A percentile compares a stretch with the other conserved stretches of the same genome.
phyloP scores from a whole-genome alignment of 2,888 invertebrate genomes.

The Tinea trinotella region DNA sequence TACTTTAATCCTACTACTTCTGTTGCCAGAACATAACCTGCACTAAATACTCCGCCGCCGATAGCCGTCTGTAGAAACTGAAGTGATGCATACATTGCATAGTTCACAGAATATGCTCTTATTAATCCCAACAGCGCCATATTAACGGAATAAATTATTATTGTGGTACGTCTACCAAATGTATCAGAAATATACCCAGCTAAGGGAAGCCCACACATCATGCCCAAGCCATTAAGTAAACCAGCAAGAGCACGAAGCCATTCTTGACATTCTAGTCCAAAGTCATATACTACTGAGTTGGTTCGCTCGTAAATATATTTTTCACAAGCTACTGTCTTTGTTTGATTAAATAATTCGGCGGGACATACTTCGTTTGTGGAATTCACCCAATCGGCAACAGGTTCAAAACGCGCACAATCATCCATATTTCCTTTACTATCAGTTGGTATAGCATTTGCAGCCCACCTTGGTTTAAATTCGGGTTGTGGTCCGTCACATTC shows the following conservation, averaged over 20 bases:
- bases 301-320: conserved; percentile 46
- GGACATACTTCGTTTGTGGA: conserved; percentile 33
- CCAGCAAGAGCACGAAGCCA: conserved; percentile 83
- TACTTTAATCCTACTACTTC: conserved; percentile 83
- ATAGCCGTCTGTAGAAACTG: conserved; percentile 57
- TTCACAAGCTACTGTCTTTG: conserved; percentile 41
- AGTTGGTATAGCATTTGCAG: conserved; percentile 44
- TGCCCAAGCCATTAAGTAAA: conserved; percentile 81
- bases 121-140: conserved; percentile 47
- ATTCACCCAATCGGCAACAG: conserved; percentile 24
- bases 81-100: conserved; percentile 50
- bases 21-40: conserved; percentile 73
- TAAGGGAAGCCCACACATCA: conserved; percentile 76
- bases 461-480: conserved; percentile 46
- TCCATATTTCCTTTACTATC: conserved; percentile 40
- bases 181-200: conserved; percentile 81
- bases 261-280: conserved; percentile 62
- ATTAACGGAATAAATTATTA: conserved; percentile 55
- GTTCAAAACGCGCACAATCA: conserved; percentile 46
- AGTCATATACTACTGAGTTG: conserved; percentile 55
- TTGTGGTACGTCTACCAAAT: conserved; percentile 48
- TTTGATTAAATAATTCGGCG: conserved; percentile 41
- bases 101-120: conserved; percentile 56
- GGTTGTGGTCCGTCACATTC: conserved; percentile 43
- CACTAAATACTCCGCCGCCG: conserved; percentile 56